Percentiles rank a stretch among this genome's conserved stretches.
phyloP scores from a whole-genome alignment of 64 coral and sea anemone genomes.

The Actinia equina region DNA sequence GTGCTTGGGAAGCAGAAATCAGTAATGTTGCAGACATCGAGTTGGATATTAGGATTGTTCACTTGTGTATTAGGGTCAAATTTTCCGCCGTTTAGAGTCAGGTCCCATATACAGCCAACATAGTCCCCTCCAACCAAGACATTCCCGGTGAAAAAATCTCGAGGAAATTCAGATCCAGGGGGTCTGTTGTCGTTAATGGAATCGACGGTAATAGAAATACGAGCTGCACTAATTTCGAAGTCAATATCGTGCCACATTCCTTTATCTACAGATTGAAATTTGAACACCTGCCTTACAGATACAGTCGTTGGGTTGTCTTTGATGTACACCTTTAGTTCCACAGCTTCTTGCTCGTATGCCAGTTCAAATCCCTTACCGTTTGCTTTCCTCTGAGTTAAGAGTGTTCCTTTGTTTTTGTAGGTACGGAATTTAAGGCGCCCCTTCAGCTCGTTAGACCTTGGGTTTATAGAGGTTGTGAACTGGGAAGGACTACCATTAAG shows the following conservation, averaged over 20 bases:
- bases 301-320: slow-evolving; percentile 11
- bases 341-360: neutral
- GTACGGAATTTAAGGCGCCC: slow-evolving; percentile 43
- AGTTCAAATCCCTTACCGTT: neutral
- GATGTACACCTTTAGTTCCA: neutral
- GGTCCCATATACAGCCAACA: slow-evolving; percentile 42
- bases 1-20: slow-evolving; percentile 42
- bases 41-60: neutral
- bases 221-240: neutral
- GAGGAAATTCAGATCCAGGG: neutral
- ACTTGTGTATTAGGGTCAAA: neutral
- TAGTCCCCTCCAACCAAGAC: slow-evolving; percentile 38
- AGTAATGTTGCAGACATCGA: slow-evolving; percentile 37
- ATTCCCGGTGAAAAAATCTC: slow-evolving; percentile 24
- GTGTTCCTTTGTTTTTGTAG: slow-evolving; percentile 18
- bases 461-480: neutral
- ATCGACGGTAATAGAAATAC: neutral
- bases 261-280: neutral
- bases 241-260: slow-evolving; percentile 46
- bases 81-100: neutral
- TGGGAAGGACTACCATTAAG: neutral
- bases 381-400: neutral
- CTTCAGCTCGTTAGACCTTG: neutral
- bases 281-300: neutral
- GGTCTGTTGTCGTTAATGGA: neutral